These are phyloP conservation scores for Podarcis siculus DNA, from an alignment of 2,797 vertebrate genomes.

Conservation along the genomic window DNA sequence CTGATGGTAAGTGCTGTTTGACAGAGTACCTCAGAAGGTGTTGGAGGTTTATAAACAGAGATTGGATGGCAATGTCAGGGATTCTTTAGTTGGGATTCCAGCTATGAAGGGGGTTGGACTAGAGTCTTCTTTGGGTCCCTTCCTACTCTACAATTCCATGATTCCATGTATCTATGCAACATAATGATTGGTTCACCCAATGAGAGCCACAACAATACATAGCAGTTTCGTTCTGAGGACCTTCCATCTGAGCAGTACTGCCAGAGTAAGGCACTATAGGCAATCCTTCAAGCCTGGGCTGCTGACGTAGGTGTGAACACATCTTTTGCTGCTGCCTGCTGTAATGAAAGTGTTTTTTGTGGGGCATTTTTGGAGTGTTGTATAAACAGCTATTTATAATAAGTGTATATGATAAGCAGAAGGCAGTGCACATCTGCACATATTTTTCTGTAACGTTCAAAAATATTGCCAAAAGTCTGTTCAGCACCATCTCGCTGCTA, in stretches of 20 bases:
- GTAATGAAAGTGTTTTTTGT: background rate
- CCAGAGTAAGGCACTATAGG: background rate
- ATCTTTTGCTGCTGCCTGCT: background rate
- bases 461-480: constrained; percentile 25
- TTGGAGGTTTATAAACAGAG: too few species aligned
- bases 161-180: too few species aligned
- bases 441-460: constrained; percentile 11
- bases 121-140: too few species aligned
- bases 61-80: too few species aligned
- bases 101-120: too few species aligned
- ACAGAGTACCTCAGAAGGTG: too few species aligned
- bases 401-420: background rate
- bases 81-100: too few species aligned
- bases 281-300: background rate
- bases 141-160: too few species aligned
- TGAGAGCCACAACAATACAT: too few species aligned
- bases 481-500: constrained; percentile 12
- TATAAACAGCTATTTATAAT: constrained; percentile 7
- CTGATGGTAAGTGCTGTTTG: too few species aligned
- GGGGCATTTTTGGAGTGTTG: background rate
- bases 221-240: background rate
- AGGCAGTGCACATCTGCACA: constrained; percentile 1
- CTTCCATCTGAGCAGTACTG: background rate
- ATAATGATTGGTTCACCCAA: too few species aligned
- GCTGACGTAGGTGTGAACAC: background rate